These are phyloP conservation scores for Otolemur garnettii DNA, from an alignment of 2,113 vertebrate species.

Conservation along the genomic window DNA sequence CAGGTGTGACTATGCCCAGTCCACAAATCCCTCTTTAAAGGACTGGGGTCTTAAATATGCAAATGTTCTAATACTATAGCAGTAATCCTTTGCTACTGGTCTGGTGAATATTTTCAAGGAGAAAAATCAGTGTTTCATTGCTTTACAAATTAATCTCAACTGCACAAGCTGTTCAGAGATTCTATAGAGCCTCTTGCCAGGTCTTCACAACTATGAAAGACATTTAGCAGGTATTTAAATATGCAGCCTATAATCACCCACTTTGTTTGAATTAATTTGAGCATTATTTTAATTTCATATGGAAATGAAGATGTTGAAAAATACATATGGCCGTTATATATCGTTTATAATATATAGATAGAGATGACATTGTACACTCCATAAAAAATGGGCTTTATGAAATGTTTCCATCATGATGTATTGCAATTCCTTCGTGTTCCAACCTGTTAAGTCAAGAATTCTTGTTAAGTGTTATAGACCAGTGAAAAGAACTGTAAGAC, in stretches of 20 bases:
- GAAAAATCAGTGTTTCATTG: background rate
- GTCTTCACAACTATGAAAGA: background rate
- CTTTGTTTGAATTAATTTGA: background rate
- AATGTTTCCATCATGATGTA: background rate
- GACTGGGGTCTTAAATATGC: background rate
- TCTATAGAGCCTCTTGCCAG: background rate
- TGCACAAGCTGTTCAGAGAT: background rate
- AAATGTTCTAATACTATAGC: background rate
- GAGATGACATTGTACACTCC: background rate
- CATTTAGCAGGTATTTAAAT: background rate
- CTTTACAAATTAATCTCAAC: background rate
- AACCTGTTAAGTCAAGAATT: background rate
- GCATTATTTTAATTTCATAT: constrained; percentile 13
- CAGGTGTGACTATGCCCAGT: too few species aligned
- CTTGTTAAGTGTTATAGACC: background rate
- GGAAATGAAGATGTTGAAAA: background rate
- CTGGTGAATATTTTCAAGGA: background rate
- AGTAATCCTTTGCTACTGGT: background rate
- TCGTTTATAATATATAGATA: background rate
- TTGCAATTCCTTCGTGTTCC: background rate
- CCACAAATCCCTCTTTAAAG: background rate
- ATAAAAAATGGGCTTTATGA: background rate
- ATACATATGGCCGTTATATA: background rate
- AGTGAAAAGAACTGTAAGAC: background rate
- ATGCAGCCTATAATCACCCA: background rate